Percentiles rank a stretch among this genome's conserved stretches.
Conservation (phyloP, 64 coral and sea anemone species). For the Montipora sp. region DNA sequence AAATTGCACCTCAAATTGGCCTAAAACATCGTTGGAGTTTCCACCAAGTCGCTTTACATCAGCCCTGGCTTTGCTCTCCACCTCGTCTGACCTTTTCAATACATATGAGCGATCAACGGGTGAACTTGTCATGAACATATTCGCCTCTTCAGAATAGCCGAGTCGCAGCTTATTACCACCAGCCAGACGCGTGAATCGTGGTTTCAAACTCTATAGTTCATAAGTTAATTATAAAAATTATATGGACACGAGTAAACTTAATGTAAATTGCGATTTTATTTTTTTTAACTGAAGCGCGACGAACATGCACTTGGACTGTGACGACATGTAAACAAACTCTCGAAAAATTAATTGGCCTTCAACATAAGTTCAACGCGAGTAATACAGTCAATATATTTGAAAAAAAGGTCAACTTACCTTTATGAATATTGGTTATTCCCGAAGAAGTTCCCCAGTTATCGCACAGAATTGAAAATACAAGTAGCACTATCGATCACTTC, state of each 20-base stretch:
- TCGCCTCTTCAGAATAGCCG: not conserved
- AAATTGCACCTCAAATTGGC: slow-evolving; percentile 44
- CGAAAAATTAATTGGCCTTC: too few species aligned
- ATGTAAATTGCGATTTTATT: not conserved
- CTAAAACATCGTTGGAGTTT: not conserved
- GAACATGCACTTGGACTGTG: not conserved
- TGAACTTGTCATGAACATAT: not conserved
- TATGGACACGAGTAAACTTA: too few species aligned
- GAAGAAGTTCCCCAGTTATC: too few species aligned
- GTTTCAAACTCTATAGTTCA: not conserved
- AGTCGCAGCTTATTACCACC: not conserved
- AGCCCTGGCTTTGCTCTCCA: not conserved
- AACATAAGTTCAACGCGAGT: too few species aligned
- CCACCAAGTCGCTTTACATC: not conserved
- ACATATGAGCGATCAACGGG: not conserved
- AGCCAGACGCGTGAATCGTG: not conserved
- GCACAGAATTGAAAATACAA: too few species aligned
- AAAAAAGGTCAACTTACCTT: too few species aligned
- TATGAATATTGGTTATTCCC: too few species aligned
- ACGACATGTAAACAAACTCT: too few species aligned
- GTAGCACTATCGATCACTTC: too few species aligned
- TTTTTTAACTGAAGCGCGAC: not conserved
- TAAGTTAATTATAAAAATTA: too few species aligned
- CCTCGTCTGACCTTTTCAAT: not conserved
- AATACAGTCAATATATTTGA: too few species aligned